Evolutionary conservation across 1,140 invertebrate genomes (phyloP).

Genomic region (Fopius arisanus): DNA sequence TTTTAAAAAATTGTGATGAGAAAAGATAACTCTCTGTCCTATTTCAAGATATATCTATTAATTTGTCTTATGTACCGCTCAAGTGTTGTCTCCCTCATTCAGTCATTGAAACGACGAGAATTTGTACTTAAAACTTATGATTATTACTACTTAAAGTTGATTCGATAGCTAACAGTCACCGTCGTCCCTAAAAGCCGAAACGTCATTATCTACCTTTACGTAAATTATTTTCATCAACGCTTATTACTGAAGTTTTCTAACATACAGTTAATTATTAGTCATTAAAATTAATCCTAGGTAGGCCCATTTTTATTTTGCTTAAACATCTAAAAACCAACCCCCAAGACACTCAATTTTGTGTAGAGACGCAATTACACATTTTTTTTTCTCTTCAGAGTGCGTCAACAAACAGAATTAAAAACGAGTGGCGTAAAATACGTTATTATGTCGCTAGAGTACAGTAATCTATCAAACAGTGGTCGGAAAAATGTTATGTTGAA

Average conservation of each 20-base stretch:
- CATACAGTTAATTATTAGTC: slow-evolving; percentile 4
- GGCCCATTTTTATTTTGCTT: slow-evolving; percentile 51
- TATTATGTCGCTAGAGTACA: not conserved
- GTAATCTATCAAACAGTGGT: slow-evolving; percentile 40
- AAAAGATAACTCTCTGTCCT: slow-evolving; percentile 17
- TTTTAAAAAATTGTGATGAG: slow-evolving; percentile 28
- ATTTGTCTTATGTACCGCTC: slow-evolving; percentile 28
- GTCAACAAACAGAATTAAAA: not conserved
- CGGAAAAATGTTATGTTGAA: slow-evolving; percentile 56
- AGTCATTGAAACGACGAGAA: slow-evolving; percentile 20
- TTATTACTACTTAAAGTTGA: slow-evolving; percentile 2
- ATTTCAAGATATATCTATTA: slow-evolving; percentile 20
- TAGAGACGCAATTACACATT: not conserved
- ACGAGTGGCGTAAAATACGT: not conserved
- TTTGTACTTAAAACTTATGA: slow-evolving; percentile 5
- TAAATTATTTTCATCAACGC: slow-evolving; percentile 23
- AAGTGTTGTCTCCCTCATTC: slow-evolving; percentile 35
- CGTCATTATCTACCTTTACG: slow-evolving; percentile 30
- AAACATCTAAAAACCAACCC: slow-evolving; percentile 39
- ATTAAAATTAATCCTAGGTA: slow-evolving; percentile 45
- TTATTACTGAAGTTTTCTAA: slow-evolving; percentile 27
- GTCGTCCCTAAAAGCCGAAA: slow-evolving; percentile 38
- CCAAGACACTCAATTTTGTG: not conserved
- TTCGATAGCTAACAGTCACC: slow-evolving; percentile 11
- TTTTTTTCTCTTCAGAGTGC: not conserved